These are phyloP conservation scores for Cranoglanis bouderius DNA, from an alignment of 2,113 vertebrate species.

Conservation along the genomic window DNA sequence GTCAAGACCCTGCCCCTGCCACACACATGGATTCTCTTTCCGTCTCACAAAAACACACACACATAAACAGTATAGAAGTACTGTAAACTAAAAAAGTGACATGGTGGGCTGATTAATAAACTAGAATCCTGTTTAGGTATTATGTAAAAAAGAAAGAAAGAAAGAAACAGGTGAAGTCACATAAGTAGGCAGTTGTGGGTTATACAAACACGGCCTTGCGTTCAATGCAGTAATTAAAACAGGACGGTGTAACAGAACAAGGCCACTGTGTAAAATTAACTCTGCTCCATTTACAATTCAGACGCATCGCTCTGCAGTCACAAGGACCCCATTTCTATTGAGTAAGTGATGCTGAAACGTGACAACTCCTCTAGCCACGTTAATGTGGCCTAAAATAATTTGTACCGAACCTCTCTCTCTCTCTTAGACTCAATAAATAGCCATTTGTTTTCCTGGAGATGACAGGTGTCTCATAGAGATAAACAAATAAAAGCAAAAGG, in stretches of 20 bases:
- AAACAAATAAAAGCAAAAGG: conserved; percentile 43
- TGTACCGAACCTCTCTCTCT: not conserved
- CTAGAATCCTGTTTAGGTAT: not conserved
- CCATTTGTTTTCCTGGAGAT: conserved; percentile 6
- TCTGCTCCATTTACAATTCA: conserved; percentile 86
- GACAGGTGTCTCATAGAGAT: conserved; percentile 38
- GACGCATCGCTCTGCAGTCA: conserved; percentile 75
- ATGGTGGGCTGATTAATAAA: not conserved
- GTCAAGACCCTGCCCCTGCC: conserved; percentile 66
- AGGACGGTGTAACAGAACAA: conserved; percentile 86
- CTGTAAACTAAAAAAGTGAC: not conserved
- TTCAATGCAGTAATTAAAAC: conserved; percentile 87
- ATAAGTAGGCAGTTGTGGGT: conserved; percentile 54
- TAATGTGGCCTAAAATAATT: not conserved
- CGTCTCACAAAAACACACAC: not conserved
- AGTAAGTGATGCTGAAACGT: conserved; percentile 66
- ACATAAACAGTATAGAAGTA: no score
- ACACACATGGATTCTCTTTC: conserved; percentile 25
- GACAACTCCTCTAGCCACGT: conserved; percentile 43
- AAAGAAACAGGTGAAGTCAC: not conserved
- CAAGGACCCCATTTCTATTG: conserved; percentile 71
- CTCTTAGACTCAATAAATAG: conserved; percentile 19
- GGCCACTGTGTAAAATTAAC: conserved; percentile 86
- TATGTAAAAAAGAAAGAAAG: not conserved
- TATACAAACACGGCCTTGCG: conserved; percentile 85